Base-by-base conservation (phyloP, 2,888 invertebrate genomes). In the Octodonta nipae region DNA sequence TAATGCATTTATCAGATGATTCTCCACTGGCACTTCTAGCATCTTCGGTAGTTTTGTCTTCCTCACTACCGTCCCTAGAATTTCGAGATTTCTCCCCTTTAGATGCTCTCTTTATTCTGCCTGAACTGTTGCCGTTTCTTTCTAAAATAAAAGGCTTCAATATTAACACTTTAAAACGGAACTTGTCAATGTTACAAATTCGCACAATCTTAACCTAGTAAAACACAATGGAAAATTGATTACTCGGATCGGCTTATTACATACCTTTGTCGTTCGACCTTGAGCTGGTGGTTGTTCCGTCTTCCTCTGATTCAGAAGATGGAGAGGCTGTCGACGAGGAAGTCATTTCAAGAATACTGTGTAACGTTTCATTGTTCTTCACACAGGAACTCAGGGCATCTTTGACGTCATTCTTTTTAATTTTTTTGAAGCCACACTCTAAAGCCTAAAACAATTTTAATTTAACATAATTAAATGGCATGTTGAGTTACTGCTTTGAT, bases 1-100 rank as follows among this genome's bases (percentile, higher is more conserved):
- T 55, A 2, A 74, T 65, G 46, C 81, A 81, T 35, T 60, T 37
- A 13, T 41, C 40, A 13, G 37, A 17, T 8, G 33, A 15, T 11
- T 38, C 35, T 25, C 26, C 6, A 3, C 20, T 30, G 26, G 22
- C 31, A 12, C 30, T 31, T 1, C 34, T 27, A 7, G 33, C 28
- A 25, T 32, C 30, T 15, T 33, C 42, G 2, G 28, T 32, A n/a
- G 24, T 27, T 25, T 28, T 30, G 12, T 34, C 37, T 31, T 29
- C 31, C 6, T 32, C 24, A 8, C 12, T 12, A 8, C 12, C 16
- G 13, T 13, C 30, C 5, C 7, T 20, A 5, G 12, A 13, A 3
- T 13, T 13, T 10, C 7, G 10, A 14, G 5, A 8, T 17, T 17
- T 8, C 8, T 17, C 17, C 5, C 10, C 14, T 27, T 27, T 27